Base-by-base conservation (phyloP, 2,113 vertebrate species). In the Chauna torquata region DNA sequence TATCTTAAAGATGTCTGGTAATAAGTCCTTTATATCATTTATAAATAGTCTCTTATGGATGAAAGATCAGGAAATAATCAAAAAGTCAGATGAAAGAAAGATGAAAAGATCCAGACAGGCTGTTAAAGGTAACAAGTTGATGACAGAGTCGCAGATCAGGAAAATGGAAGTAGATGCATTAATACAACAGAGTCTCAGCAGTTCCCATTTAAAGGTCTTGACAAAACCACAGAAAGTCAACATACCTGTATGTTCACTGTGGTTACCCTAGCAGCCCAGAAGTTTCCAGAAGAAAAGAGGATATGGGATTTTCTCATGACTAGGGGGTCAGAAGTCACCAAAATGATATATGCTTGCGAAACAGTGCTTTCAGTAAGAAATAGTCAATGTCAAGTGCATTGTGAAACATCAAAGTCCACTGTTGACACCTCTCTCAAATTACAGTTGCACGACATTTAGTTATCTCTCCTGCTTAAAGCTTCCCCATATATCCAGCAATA, bases 211-310 rank as follows among this genome's bases (percentile, higher is more conserved):
- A 76, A 76, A 87, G 65, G 30, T 52, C 42, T 65, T 12, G 0
- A 61, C 15, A 76, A 92, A 85, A 82, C 1, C 1, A 82, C 27
- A 78, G 40, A 69, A 82, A 79, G 23, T 30, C 40, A 74, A 50
- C 16, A 24, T 52, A 50, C 45, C 1, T 0, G 1, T 40, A 36
- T 16, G 36, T 38, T 82, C 49, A 27, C 34, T 69, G 16, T 2
- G 20, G 34, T 49, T 61, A 78, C 24, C 45, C 44, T 30, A 65
- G n/a, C 16, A 86, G 68, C 34, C 32, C 47, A 34, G 14, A 82
- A 64, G 65, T 79, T 79, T 75, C n/a, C n/a, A 64, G 54, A 45
- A 94, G 50, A 68, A 45, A 66, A 25, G 16, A 92, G 17, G 32
- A 92, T 22, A 28, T 47, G 32, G 27, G 68, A 78, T 52, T 94